Conservation (phyloP, 2,888 invertebrate genomes). For the Eudasyphora cyanicolor region DNA sequence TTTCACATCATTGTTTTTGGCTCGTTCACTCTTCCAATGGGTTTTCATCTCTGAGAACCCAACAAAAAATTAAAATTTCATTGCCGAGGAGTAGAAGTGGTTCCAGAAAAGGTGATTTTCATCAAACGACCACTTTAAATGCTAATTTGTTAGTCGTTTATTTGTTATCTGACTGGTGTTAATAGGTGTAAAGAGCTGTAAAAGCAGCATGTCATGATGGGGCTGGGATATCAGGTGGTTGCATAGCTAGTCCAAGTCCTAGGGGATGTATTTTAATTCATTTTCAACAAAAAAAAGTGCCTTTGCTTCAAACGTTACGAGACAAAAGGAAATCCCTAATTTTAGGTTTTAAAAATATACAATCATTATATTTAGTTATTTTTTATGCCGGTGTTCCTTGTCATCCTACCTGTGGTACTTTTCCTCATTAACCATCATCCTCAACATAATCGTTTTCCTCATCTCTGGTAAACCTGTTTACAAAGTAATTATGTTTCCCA, state of each 20-base stretch:
- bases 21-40: not conserved
- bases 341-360: no score
- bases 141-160: constrained; percentile 43
- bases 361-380: no score
- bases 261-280: no score
- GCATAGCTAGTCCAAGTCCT: no score
- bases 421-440: not conserved
- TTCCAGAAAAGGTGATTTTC: constrained; percentile 45
- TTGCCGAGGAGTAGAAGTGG: not conserved
- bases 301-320: no score
- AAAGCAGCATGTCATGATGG: not conserved
- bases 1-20: constrained; percentile 5
- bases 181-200: not conserved
- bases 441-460: not conserved
- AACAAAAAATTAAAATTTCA: not conserved
- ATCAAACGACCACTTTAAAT: constrained; percentile 60
- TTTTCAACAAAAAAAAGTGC: no score
- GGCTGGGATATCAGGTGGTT: not conserved
- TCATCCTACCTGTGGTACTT: no score
- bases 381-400: no score
- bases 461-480: constrained; percentile 22
- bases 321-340: no score
- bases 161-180: not conserved
- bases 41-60: not conserved
- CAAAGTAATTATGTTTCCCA: constrained; percentile 42